Base-by-base conservation (phyloP, 2,888 invertebrate species). In the Diplazon laetatorius region DNA sequence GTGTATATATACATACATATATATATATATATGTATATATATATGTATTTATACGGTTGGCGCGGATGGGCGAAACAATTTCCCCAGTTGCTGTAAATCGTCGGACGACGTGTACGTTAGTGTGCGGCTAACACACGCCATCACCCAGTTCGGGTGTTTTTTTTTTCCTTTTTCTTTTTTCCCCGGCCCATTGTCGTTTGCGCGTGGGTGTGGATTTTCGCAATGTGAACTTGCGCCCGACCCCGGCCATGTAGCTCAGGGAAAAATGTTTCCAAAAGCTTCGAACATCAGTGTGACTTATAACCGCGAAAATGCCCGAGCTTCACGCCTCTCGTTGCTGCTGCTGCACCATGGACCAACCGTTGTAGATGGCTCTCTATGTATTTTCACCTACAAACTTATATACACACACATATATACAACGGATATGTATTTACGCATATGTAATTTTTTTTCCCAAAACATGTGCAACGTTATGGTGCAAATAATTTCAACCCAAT, bases 241-340 rank as follows among this genome's bases (percentile, higher is more conserved):
- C 39, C 37, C 14, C 5, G 20, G 18, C 20, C 1, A 18, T 12
- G 57, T n/a, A 57, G 18, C 37, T 39, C 20, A 59, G 66, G 65
- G 63, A 30, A 75, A 75, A 79, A 79, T 71, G 62, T 66, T 68
- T 70, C 71, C 66, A 71, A 76, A 79, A 79, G 78, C 78, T 71
- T 68, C 71, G 48, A 75, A 75, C 74, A 74, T 74, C 60, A 57
- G 75, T 52, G 70, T 74, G 74, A 78, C 78, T 75, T 78, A 78
- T 78, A 71, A 50, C 70, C 37, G 25, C 57, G 37, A 59, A n/a
- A 59, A 39, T 39, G 20, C n/a, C n/a, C 59, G 20, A 37, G 37
- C 18, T 59, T 59, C 12, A 39, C 59, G 59, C 59, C 37, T 39
- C 35, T 12, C 18, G 14, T 35, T 30, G 55, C 14, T 35, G 14